These are phyloP conservation scores for Drosophila repletoides DNA, from an alignment of 1,140 invertebrate genomes.

Conservation along the genomic window DNA sequence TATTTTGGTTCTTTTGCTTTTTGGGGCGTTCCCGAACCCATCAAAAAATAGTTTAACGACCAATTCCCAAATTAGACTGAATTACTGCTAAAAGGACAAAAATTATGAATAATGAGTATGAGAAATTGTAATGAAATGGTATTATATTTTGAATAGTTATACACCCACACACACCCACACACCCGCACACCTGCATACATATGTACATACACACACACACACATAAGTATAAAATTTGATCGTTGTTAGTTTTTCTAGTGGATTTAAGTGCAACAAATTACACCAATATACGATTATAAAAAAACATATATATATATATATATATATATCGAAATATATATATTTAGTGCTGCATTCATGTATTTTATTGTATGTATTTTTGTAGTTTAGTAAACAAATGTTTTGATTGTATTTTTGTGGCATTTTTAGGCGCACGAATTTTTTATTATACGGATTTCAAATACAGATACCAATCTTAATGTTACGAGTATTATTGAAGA, in stretches of 20 bases:
- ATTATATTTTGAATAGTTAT: constrained; percentile 74
- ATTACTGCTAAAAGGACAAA: constrained; percentile 60
- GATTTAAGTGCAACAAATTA: constrained; percentile 41
- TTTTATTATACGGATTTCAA: constrained; percentile 29
- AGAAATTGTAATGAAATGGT: constrained; percentile 61
- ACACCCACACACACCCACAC: constrained; percentile 32
- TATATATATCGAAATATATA: constrained; percentile 37
- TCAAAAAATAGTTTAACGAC: constrained; percentile 65
- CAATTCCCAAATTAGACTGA: constrained; percentile 79
- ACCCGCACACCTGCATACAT: neutral
- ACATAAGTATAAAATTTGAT: constrained; percentile 24
- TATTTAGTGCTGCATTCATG: constrained; percentile 43
- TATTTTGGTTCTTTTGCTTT: constrained; percentile 44
- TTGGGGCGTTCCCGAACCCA: constrained; percentile 9
- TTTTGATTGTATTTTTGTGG: constrained; percentile 79
- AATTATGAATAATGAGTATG: constrained; percentile 27
- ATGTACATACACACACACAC: constrained; percentile 8
- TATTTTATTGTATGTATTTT: constrained; percentile 70
- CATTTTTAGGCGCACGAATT: constrained; percentile 69
- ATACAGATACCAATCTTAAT: constrained; percentile 48
- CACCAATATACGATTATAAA: constrained; percentile 36
- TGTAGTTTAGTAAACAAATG: constrained; percentile 73
- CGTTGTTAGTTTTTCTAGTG: constrained; percentile 68
- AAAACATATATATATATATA: constrained; percentile 21
- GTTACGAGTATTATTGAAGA: constrained; percentile 50